These are phyloP conservation scores for Pangasius krempfi DNA, from an alignment of 2,797 vertebrate species.

Conservation along the genomic window DNA sequence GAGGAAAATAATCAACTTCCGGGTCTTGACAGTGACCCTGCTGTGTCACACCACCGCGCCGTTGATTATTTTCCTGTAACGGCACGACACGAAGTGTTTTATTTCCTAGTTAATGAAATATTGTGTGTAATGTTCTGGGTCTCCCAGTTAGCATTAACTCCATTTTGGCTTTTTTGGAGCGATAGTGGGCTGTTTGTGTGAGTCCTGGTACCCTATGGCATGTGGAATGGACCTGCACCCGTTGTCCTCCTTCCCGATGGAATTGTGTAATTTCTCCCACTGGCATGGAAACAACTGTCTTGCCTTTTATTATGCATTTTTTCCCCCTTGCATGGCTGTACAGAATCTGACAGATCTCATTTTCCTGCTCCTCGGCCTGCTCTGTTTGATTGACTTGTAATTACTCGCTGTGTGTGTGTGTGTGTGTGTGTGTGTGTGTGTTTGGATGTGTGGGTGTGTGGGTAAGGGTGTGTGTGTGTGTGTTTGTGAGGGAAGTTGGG, in stretches of 20 bases:
- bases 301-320: constrained; percentile 39
- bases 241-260: constrained; percentile 9
- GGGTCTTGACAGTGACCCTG: neutral
- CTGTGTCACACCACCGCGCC: neutral
- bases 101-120: neutral
- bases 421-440: constrained; percentile 12
- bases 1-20: neutral
- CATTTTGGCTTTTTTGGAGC: neutral
- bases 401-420: constrained; percentile 54
- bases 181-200: neutral
- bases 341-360: constrained; percentile 61
- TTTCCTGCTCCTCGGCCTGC: constrained; percentile 57
- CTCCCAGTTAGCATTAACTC: neutral
- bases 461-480: constrained; percentile 3
- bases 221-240: constrained; percentile 37
- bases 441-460: neutral
- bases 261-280: constrained; percentile 18
- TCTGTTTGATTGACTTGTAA: constrained; percentile 62
- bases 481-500: constrained; percentile 14
- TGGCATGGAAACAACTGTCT: constrained; percentile 48
- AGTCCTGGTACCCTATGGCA: neutral
- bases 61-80: neutral
- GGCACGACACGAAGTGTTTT: neutral
- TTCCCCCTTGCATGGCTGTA: constrained; percentile 52
- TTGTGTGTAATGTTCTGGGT: neutral